Evolutionary conservation across 1,140 invertebrate species (phyloP).

Genomic region (Listronotus bonariensis): DNA sequence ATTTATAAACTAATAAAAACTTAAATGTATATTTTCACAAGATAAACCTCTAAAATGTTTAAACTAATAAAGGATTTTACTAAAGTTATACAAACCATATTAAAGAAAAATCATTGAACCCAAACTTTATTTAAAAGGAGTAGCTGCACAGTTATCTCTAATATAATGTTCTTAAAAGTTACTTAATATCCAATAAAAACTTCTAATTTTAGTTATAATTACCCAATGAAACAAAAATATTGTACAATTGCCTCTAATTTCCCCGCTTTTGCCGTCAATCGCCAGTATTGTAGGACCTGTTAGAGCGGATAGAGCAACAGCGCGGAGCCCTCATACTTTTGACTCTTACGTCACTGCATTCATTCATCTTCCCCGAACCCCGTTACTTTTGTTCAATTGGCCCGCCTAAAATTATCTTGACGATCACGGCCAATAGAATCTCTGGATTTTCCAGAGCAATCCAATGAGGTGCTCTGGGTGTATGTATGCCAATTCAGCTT

Average conservation of each 20-base stretch:
- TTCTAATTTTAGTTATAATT: too few species aligned
- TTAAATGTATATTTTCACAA: too few species aligned
- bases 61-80: too few species aligned
- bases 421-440: constrained; percentile 30
- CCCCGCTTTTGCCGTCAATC: constrained; percentile 2
- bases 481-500: constrained; percentile 50
- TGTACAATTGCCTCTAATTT: neutral
- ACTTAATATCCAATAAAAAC: too few species aligned
- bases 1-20: too few species aligned
- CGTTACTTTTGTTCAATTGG: constrained; percentile 19
- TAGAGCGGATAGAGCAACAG: constrained; percentile 14
- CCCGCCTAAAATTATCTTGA: constrained; percentile 23
- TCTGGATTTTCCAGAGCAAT: constrained; percentile 2
- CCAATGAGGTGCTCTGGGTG: constrained; percentile 34
- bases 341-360: constrained; percentile 10
- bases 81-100: too few species aligned
- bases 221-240: too few species aligned
- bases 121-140: too few species aligned
- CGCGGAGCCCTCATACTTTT: constrained; percentile 6
- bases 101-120: too few species aligned
- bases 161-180: neutral
- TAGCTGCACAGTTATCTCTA: neutral
- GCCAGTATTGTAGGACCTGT: constrained; percentile 24
- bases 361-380: constrained; percentile 9
- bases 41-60: too few species aligned